Evolutionary conservation across 2,113 vertebrate genomes (phyloP).

Genomic region (Hippocampus guttulatus): DNA sequence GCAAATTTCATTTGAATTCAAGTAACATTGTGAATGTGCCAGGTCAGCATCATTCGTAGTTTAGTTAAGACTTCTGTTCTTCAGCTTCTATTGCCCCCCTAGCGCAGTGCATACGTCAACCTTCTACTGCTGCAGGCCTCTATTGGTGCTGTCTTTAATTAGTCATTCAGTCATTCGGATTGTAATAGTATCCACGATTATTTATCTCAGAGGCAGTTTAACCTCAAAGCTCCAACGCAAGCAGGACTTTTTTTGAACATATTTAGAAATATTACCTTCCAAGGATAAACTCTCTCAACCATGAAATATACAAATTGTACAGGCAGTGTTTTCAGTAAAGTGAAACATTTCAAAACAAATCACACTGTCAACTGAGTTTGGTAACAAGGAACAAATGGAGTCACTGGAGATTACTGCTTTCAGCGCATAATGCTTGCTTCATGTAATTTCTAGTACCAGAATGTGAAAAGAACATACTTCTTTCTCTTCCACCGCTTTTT

Average conservation of each 20-base stretch:
- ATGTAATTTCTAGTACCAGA: too few relatives aligned
- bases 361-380: too few relatives aligned
- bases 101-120: not conserved
- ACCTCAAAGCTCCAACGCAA: not conserved
- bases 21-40: not conserved
- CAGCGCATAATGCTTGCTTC: too few relatives aligned
- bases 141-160: not conserved
- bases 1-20: slow-evolving; percentile 25
- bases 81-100: not conserved
- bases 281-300: not conserved
- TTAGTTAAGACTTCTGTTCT: not conserved
- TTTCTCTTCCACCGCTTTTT: too few relatives aligned
- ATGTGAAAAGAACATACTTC: too few relatives aligned
- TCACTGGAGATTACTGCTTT: too few relatives aligned
- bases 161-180: not conserved
- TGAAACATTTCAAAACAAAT: too few relatives aligned
- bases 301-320: not conserved
- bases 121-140: not conserved
- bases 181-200: not conserved
- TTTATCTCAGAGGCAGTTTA: not conserved
- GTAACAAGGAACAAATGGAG: too few relatives aligned
- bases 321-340: not conserved
- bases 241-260: not conserved
- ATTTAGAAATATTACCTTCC: not conserved
- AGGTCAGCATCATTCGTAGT: not conserved